These are phyloP conservation scores for Pachymerium ferrugineum DNA, from an alignment of 2,888 invertebrate species.

Conservation along the genomic window DNA sequence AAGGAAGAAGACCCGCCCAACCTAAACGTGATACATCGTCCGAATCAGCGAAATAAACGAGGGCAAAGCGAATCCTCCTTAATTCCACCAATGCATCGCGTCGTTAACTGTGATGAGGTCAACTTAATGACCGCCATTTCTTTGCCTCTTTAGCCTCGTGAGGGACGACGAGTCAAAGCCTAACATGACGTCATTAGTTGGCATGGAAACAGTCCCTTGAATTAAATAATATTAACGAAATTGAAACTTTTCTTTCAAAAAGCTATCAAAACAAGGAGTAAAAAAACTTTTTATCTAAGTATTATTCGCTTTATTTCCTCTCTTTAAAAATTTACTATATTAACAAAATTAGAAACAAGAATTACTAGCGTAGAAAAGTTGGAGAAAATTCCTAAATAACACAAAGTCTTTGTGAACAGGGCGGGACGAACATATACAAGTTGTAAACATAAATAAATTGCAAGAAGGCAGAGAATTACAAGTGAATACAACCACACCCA, in stretches of 20 bases:
- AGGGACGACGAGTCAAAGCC: not conserved
- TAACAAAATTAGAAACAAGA: not conserved
- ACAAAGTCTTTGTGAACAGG: no score
- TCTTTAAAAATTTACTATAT: not conserved
- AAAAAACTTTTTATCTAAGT: not conserved
- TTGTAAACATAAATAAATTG: conserved; percentile 7
- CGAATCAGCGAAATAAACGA: conserved; percentile 13
- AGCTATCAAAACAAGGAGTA: no score
- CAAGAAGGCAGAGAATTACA: conserved; percentile 8
- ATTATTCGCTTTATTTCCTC: not conserved
- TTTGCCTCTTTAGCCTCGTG: conserved; percentile 13
- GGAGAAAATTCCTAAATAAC: not conserved
- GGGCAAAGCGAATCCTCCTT: conserved; percentile 13
- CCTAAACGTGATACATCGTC: conserved; percentile 13
- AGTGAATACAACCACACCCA: conserved; percentile 13
- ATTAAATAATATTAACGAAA: not conserved
- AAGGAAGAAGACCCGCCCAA: conserved; percentile 13
- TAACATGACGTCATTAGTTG: conserved; percentile 4
- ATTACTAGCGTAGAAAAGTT: not conserved
- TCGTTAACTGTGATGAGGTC: conserved; percentile 13
- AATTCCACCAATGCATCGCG: conserved; percentile 13
- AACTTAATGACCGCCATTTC: conserved; percentile 8
- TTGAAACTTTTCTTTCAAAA: not conserved
- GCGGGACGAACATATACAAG: not conserved
- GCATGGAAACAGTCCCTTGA: not conserved